Base-by-base conservation (phyloP, 2,113 vertebrate species). In the Polypterus bichir region DNA sequence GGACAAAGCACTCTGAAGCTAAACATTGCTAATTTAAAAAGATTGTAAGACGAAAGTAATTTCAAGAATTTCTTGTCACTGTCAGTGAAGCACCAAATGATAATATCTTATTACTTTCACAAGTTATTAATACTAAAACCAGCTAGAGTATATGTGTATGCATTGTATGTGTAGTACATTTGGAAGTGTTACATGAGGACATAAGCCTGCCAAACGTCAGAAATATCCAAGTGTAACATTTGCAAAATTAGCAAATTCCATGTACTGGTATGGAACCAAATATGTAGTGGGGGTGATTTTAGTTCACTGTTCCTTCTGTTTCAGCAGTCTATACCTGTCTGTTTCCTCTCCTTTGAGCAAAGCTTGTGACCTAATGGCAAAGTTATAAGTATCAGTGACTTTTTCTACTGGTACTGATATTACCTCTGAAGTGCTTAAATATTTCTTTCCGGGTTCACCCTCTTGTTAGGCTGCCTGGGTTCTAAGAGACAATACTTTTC, bases 231-330 rank as follows among this genome's bases (percentile, higher is more conserved):
- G 44, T 8, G 27, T 55, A 47, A 56, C 59, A 3, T 61, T 45
- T 60, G 27, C 59, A 54, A 58, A 60, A 52, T 10, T 60, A 47
- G 47, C 59, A 7, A 54, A 65, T 55, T 49, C 46, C 63, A 60
- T 68, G 11, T 60, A 59, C 9, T 66, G 59, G 59, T 47, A 70
- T 66, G 66, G 66, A 45, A 70, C 44, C 11, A 62, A 6, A 59
- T 66, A 59, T 57, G 58, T 57, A 59, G 65, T 67, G 4, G 66
- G 68, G 60, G 66, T 70, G 61, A 64, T 70, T 11, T 68, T 68
- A 51, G 49, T 44, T 9, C 46, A 63, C 10, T 63, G 61, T 54
- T 69, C 61, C 45, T n/a, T n/a, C n/a, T n/a, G n/a, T n/a, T n/a
- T n/a, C n/a, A n/a, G n/a, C n/a, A n/a, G n/a, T n/a, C n/a, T n/a